Percentiles rank a stretch among this genome's conserved stretches.
Conservation (phyloP, 2,797 vertebrate species). For the Antrozous pallidus region DNA sequence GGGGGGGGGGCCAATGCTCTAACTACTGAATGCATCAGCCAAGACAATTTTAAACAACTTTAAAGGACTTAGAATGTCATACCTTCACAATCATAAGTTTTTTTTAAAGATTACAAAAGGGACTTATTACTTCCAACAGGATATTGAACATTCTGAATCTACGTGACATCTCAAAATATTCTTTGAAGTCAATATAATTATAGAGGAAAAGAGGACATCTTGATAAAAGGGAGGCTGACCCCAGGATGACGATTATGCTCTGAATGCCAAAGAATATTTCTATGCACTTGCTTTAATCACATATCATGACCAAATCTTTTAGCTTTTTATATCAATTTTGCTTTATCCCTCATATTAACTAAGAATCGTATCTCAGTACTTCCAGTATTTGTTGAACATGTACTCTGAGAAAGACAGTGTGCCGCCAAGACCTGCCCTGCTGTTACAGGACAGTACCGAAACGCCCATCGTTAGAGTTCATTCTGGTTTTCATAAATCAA, state of each 20-base stretch:
- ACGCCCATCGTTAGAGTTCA: neutral
- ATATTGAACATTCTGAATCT: constrained; percentile 20
- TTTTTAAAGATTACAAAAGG: constrained; percentile 27
- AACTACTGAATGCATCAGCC: neutral
- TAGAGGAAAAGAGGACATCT: constrained; percentile 29
- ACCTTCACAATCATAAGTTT: neutral
- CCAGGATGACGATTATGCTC: neutral
- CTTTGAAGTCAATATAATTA: constrained; percentile 4
- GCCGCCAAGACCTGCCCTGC: neutral
- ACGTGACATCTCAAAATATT: constrained; percentile 30
- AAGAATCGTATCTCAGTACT: neutral
- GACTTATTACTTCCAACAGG: constrained; percentile 25
- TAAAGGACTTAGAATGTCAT: constrained; percentile 24
- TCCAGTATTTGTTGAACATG: neutral
- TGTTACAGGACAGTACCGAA: neutral
- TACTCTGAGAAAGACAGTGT: neutral
- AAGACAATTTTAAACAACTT: neutral
- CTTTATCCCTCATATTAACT: neutral
- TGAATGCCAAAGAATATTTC: neutral
- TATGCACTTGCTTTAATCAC: neutral
- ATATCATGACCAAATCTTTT: neutral
- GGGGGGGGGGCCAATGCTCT: neutral
- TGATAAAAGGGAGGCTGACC: constrained; percentile 5
- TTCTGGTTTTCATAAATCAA: neutral
- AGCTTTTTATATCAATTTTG: neutral